These are phyloP conservation scores for Furcula furcula DNA, from an alignment of 2,888 invertebrate species.

Conservation along the genomic window DNA sequence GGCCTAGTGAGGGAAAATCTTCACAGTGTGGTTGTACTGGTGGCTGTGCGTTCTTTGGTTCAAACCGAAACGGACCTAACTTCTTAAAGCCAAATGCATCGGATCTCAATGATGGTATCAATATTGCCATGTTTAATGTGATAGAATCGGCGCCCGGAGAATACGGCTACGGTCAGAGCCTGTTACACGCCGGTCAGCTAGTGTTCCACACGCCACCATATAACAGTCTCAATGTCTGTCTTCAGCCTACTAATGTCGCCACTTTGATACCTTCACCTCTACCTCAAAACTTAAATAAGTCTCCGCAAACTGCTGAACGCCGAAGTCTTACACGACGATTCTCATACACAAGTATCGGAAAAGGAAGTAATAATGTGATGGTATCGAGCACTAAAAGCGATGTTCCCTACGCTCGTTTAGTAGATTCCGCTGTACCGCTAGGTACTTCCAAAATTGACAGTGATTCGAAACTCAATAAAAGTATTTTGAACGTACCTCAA, in stretches of 20 bases:
- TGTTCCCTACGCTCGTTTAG: slow-evolving; percentile 90
- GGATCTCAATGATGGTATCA: slow-evolving; percentile 91
- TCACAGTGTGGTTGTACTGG: slow-evolving; percentile 97
- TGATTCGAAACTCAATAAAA: slow-evolving; percentile 85
- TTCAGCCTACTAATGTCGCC: slow-evolving; percentile 84
- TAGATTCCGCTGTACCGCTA: slow-evolving; percentile 84
- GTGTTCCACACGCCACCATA: slow-evolving; percentile 96
- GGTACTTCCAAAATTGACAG: slow-evolving; percentile 85
- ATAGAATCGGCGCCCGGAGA: slow-evolving; percentile 88
- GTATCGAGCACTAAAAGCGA: slow-evolving; percentile 81
- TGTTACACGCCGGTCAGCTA: slow-evolving; percentile 91
- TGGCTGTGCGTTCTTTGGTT: slow-evolving; percentile 97
- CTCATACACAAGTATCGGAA: slow-evolving; percentile 72
- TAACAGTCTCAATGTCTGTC: slow-evolving; percentile 87
- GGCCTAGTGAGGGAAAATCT: slow-evolving; percentile 88
- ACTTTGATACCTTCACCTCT: slow-evolving; percentile 69
- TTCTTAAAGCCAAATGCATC: slow-evolving; percentile 93
- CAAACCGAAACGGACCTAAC: slow-evolving; percentile 92
- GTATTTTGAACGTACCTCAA: slow-evolving; percentile 78
- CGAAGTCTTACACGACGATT: slow-evolving; percentile 71
- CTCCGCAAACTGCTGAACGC: slow-evolving; percentile 65
- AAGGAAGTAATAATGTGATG: slow-evolving; percentile 67
- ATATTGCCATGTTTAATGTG: slow-evolving; percentile 89
- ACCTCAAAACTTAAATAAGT: slow-evolving; percentile 64
- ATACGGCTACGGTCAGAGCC: slow-evolving; percentile 96